Percentiles rank a stretch among this genome's conserved stretches.
Conservation (phyloP, 1,140 invertebrate species). For the Hetaerina americana region DNA sequence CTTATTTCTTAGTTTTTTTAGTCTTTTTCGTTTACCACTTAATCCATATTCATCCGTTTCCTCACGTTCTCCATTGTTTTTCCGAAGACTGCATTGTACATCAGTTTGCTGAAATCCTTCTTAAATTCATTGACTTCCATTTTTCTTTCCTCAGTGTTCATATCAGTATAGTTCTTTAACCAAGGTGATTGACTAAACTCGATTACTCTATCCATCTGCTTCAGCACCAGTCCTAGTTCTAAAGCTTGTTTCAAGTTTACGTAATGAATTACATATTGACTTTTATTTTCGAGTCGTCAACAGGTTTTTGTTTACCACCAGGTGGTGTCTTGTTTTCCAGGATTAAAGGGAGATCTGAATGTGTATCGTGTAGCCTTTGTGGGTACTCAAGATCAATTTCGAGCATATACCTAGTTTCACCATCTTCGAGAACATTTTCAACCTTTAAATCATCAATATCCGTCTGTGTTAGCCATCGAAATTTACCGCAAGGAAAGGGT, state of each 20-base stretch:
- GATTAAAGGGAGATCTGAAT: neutral
- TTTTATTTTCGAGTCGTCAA: too few relatives aligned
- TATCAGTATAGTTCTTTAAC: neutral
- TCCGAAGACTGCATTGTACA: neutral
- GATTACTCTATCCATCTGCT: neutral
- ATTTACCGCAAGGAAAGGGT: too few relatives aligned
- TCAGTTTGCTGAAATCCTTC: too few relatives aligned
- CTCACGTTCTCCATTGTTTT: neutral
- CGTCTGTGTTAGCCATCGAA: too few relatives aligned
- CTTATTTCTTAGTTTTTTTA: neutral
- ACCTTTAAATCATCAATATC: neutral
- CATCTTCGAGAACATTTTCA: neutral
- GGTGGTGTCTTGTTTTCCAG: too few relatives aligned
- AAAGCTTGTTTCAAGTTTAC: neutral
- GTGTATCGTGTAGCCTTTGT: neutral
- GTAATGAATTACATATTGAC: neutral
- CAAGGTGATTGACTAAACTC: neutral
- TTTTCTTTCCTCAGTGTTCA: neutral
- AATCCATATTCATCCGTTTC: neutral
- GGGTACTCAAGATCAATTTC: neutral
- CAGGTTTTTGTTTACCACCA: too few relatives aligned
- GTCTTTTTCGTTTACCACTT: too few relatives aligned
- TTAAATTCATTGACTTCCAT: neutral
- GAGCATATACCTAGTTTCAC: neutral
- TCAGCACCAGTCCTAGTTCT: neutral